Conservation (phyloP, 1,140 invertebrate genomes). For the Lepidurus couesii region DNA sequence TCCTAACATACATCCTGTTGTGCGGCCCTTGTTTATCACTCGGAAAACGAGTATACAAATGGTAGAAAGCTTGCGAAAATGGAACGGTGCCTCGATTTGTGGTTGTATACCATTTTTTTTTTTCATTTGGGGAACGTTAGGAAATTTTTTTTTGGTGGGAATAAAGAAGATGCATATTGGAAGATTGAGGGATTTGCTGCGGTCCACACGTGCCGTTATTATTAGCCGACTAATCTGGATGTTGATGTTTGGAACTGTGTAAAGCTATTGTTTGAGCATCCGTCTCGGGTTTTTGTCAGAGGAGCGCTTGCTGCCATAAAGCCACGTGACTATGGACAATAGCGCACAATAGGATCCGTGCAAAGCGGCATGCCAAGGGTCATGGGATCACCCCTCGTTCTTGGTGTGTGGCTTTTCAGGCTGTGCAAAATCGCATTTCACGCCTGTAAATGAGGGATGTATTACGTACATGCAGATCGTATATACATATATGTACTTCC, state of each 20-base stretch:
- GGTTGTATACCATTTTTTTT: too few species aligned
- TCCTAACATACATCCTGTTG: too few species aligned
- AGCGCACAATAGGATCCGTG: conserved; percentile 18
- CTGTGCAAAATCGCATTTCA: conserved; percentile 12
- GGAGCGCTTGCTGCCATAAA: neutral
- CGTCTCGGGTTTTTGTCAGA: neutral
- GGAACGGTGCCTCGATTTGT: too few species aligned
- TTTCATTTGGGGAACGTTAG: too few species aligned
- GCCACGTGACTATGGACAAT: conserved; percentile 5
- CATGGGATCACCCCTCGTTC: neutral
- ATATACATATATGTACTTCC: neutral
- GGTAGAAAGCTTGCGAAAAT: too few species aligned
- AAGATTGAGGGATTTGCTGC: neutral
- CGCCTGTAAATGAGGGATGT: conserved; percentile 21
- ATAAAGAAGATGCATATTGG: neutral
- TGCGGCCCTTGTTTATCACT: too few species aligned
- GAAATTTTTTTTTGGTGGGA: neutral
- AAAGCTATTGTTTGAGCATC: neutral
- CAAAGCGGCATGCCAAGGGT: neutral
- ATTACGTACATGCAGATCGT: neutral
- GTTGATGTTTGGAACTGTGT: conserved; percentile 22
- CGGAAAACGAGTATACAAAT: too few species aligned
- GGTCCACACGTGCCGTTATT: conserved; percentile 13
- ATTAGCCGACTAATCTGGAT: conserved; percentile 14
- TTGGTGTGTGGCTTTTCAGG: neutral